phyloP scores from a whole-genome alignment of 2,113 vertebrate species.

The Ciconia stormi region DNA sequence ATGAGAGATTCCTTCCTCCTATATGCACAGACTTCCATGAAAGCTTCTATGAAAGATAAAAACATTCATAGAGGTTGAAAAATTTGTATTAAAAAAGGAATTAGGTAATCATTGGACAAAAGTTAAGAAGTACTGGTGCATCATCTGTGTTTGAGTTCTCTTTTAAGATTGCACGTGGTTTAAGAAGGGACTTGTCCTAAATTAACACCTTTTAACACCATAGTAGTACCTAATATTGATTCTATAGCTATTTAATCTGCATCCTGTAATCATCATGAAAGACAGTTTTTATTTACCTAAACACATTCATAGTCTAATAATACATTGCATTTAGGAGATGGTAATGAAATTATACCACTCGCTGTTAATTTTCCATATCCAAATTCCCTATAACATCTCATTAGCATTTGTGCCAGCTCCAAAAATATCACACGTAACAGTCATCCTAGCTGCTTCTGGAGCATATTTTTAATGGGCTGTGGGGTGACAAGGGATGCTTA shows the following conservation, averaged over 20 bases:
- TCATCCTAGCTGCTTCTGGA: not conserved
- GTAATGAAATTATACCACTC: not conserved
- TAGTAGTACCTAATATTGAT: not conserved
- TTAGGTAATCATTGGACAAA: not conserved
- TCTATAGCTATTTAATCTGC: not conserved
- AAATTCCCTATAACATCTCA: not conserved
- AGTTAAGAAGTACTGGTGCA: not conserved
- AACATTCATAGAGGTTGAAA: not conserved
- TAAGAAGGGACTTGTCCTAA: not conserved
- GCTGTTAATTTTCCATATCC: not conserved
- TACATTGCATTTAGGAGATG: not conserved
- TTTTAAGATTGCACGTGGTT: not conserved
- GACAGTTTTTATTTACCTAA: not conserved
- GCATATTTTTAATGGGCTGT: not conserved
- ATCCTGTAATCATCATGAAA: not conserved
- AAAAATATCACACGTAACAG: not conserved
- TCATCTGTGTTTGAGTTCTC: not conserved
- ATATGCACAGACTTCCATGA: not conserved
- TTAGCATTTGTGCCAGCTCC: not conserved
- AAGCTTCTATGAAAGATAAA: not conserved
- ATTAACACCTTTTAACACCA: not conserved
- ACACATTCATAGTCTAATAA: not conserved
- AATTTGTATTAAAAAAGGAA: not conserved
- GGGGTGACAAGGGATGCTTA: not conserved
- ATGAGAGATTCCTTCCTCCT: not conserved